Percentiles rank a stretch among this genome's conserved stretches.
These are phyloP conservation scores for Peucedramus taeniatus DNA, from an alignment of 2,113 vertebrate species.

Conservation along the genomic window DNA sequence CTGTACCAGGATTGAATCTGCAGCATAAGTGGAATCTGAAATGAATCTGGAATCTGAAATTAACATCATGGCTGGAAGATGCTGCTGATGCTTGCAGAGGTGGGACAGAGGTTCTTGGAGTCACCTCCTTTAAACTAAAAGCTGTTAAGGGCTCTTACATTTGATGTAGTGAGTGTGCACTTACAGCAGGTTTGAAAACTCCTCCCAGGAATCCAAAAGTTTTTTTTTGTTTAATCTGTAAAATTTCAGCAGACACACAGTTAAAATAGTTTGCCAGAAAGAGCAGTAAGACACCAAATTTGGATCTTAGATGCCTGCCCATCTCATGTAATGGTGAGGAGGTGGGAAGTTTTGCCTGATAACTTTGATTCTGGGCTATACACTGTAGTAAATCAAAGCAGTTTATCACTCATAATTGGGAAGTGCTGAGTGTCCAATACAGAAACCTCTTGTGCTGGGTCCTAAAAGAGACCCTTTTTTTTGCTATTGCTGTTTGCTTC, in stretches of 20 bases:
- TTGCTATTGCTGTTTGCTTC: neutral
- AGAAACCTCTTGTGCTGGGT: neutral
- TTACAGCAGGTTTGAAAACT: neutral
- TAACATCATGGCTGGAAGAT: neutral
- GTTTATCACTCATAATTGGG: neutral
- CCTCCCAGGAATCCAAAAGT: neutral
- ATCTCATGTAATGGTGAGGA: neutral
- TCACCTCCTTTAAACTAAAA: neutral
- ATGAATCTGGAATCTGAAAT: neutral
- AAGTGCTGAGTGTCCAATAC: neutral
- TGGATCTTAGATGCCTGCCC: neutral
- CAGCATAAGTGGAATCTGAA: neutral
- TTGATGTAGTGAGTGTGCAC: neutral
- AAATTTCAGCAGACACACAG: neutral
- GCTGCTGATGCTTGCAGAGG: neutral
- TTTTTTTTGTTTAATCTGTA: neutral
- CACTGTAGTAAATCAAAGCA: neutral
- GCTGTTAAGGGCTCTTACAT: neutral
- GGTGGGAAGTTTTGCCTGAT: neutral
- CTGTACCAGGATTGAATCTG: neutral
- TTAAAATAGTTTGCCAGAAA: neutral
- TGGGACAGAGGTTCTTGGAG: neutral
- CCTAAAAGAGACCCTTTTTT: neutral
- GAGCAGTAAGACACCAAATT: neutral
- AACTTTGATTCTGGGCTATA: neutral